These are phyloP conservation scores for Rapana venosa DNA, from an alignment of 2,888 invertebrate genomes.

Conservation along the genomic window DNA sequence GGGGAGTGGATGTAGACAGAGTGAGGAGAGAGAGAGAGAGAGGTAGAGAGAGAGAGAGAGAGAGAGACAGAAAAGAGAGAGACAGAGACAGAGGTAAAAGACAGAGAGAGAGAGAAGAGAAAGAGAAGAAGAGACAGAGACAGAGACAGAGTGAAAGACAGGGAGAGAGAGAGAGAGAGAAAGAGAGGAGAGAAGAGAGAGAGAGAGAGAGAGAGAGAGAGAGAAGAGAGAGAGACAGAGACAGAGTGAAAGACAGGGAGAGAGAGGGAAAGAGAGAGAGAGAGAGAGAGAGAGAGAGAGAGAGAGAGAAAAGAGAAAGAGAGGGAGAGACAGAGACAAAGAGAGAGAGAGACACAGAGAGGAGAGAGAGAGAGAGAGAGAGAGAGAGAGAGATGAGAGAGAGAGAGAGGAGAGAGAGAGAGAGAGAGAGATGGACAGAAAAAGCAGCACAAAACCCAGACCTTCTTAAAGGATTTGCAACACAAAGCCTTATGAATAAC, in stretches of 20 bases:
- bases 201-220: conserved; percentile 33
- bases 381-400: neutral
- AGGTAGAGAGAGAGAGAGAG: neutral
- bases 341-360: neutral
- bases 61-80: conserved; percentile 31
- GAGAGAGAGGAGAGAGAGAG: neutral
- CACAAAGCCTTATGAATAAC: too few relatives aligned
- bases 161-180: conserved; percentile 39
- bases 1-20: too few relatives aligned
- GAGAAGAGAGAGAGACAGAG: neutral
- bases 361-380: neutral
- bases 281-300: neutral
- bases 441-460: too few relatives aligned
- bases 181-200: conserved; percentile 39
- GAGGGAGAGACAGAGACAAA: neutral
- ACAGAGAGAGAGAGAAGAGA: too few relatives aligned
- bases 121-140: conserved; percentile 23
- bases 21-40: neutral
- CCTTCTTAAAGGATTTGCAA: too few relatives aligned
- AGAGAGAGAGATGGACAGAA: neutral
- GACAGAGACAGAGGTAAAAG: conserved; percentile 19
- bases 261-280: neutral
- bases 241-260: neutral
- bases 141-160: neutral
- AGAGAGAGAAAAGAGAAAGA: neutral